Base-by-base conservation (phyloP, 2,888 invertebrate species). In the Danaus chrysippus region DNA sequence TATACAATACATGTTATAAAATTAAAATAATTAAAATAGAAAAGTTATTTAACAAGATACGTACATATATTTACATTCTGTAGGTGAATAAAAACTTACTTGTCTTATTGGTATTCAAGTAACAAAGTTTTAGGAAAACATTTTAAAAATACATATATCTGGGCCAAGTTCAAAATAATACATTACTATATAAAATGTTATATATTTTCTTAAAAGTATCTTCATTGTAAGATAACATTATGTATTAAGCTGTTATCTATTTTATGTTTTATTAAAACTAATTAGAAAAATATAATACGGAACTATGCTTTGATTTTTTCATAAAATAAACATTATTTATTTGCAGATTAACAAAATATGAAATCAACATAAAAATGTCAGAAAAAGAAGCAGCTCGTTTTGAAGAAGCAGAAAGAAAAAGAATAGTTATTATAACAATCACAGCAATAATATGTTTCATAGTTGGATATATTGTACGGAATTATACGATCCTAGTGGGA, bases 321-420 rank as follows among this genome's bases (percentile, higher is more conserved):
- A 10, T 49, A 23, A 23, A 23, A 23, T 3, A 3, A 3, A 1
- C 23, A 13, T 43, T 17, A 61, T 62, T 59, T 23, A 43, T 53
- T 34, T 73, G 42, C 70, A 76, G 74, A 57, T 66, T 60, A 55
- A 23, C 13, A 69, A 73, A 69, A 67, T 70, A 76, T 79, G 81
- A 66, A 66, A 67, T 68, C 23, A 56, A 63, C 62, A 72, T 72
- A 76, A 74, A 71, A 82, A 90, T 90, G 90, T 55, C 85, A 83
- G 87, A 76, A 77, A 88, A 87, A 72, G 59, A 73, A 74, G 86
- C 75, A 76, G 82, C 82, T 66, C 84, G 86, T 59, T 91, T 91
- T 61, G 89, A 87, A 67, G 90, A 89, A 68, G 90, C 90, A 3
- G 90, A 91, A 66, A 76, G 70, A 41, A 74, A 76, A 58, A 84